These are phyloP conservation scores for Sclerurus mexicanus DNA, from an alignment of 2,113 vertebrate species.

Conservation along the genomic window DNA sequence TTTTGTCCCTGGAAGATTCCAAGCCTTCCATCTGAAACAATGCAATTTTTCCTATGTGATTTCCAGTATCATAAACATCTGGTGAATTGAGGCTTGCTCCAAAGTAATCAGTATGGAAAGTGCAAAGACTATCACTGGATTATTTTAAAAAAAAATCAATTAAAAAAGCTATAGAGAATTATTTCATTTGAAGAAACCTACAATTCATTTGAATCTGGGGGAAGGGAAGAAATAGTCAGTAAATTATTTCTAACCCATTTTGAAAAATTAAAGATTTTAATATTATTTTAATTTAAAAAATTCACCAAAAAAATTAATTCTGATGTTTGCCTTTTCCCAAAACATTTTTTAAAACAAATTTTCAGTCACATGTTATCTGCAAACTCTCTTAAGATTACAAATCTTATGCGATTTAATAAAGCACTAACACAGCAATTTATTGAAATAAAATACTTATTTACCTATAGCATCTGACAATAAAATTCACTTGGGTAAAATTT, in stretches of 20 bases:
- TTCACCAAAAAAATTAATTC: neutral
- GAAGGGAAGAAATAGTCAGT: neutral
- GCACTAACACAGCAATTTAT: neutral
- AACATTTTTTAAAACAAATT: neutral
- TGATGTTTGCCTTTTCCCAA: neutral
- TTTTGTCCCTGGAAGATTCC: neutral
- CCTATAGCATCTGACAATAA: neutral
- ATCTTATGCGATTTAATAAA: neutral
- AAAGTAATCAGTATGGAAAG: neutral
- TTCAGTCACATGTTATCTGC: neutral
- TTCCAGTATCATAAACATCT: neutral
- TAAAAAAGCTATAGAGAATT: neutral
- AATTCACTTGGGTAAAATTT: conserved; percentile 29
- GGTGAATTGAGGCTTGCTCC: neutral
- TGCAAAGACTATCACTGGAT: neutral
- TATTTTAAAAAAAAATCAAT: neutral
- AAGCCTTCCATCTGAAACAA: neutral
- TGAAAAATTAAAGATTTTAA: neutral
- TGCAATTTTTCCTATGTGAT: neutral
- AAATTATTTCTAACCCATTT: neutral
- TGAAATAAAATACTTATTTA: conserved; percentile 40
- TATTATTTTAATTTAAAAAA: neutral
- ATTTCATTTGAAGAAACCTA: neutral
- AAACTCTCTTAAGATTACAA: neutral
- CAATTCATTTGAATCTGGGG: neutral